Percentiles rank a stretch among this genome's conserved stretches.
Evolutionary conservation across 1,140 invertebrate species (phyloP).

Genomic region (Lordiphosa mommai): DNA sequence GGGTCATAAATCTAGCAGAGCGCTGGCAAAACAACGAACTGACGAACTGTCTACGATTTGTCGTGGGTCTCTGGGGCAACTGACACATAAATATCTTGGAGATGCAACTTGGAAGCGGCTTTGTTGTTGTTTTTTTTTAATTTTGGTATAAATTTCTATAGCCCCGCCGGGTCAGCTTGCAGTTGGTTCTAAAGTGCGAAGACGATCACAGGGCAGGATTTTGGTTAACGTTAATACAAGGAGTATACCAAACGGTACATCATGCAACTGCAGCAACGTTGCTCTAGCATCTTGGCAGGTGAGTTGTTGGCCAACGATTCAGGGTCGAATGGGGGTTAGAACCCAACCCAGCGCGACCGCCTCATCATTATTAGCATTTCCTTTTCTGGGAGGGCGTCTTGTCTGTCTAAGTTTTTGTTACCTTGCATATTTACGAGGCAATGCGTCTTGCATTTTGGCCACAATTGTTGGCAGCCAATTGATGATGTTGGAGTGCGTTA

Average conservation of each 20-base stretch:
- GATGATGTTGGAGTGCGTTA: constrained; percentile 51
- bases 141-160: constrained; percentile 54
- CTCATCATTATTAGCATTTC: constrained; percentile 72
- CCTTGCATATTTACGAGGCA: constrained; percentile 73
- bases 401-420: constrained; percentile 74
- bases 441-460: constrained; percentile 59
- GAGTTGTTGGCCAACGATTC: constrained; percentile 22
- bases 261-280: constrained; percentile 36
- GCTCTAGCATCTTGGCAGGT: constrained; percentile 43
- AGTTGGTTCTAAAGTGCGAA: constrained; percentile 38
- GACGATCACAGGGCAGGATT: constrained; percentile 12
- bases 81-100: constrained; percentile 69
- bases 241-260: constrained; percentile 18
- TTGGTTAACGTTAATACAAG: constrained; percentile 3
- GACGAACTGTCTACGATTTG: constrained; percentile 46
- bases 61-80: constrained; percentile 31
- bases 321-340: background rate
- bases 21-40: constrained; percentile 51
- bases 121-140: background rate
- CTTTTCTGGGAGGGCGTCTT: constrained; percentile 62
- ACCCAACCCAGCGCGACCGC: constrained; percentile 26
- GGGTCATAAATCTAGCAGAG: constrained; percentile 63
- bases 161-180: constrained; percentile 12
- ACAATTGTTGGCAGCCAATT: constrained; percentile 57
- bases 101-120: constrained; percentile 52